A percentile compares a stretch with the other conserved stretches of the same genome.
Conservation (phyloP, 2,797 vertebrate genomes). For the Gambusia yucatana region DNA sequence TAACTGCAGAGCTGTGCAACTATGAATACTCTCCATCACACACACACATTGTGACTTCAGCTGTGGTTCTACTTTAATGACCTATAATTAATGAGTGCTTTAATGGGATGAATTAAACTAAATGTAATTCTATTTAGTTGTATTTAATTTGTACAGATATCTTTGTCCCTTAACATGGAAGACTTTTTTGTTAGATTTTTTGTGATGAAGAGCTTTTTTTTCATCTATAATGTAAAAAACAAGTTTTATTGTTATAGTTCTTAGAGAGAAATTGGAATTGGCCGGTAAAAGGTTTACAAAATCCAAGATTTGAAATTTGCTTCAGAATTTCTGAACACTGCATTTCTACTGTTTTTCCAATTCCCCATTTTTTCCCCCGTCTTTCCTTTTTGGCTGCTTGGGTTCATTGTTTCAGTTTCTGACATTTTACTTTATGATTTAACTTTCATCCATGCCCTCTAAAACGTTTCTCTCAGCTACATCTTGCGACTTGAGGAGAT, state of each 20-base stretch:
- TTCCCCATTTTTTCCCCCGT: neutral
- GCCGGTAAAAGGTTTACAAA: neutral
- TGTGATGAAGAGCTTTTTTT: neutral
- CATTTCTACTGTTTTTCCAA: neutral
- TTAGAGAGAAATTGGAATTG: neutral
- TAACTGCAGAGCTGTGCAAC: too few relatives aligned
- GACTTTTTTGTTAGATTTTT: neutral
- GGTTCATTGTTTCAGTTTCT: neutral
- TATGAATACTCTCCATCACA: neutral
- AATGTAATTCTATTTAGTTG: neutral
- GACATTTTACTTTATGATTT: neutral
- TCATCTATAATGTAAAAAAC: neutral
- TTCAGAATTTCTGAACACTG: neutral
- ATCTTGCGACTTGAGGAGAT: neutral
- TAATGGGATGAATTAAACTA: neutral
- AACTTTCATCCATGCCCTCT: neutral
- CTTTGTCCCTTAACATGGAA: neutral
- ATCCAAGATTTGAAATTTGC: neutral
- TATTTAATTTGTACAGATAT: neutral
- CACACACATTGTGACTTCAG: neutral
- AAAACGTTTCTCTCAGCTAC: neutral
- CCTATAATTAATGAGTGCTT: neutral
- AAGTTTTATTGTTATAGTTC: neutral
- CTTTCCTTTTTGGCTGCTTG: neutral
- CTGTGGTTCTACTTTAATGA: neutral